These are phyloP conservation scores for Chymomyza costata DNA, from an alignment of 1,140 invertebrate genomes.

Conservation along the genomic window DNA sequence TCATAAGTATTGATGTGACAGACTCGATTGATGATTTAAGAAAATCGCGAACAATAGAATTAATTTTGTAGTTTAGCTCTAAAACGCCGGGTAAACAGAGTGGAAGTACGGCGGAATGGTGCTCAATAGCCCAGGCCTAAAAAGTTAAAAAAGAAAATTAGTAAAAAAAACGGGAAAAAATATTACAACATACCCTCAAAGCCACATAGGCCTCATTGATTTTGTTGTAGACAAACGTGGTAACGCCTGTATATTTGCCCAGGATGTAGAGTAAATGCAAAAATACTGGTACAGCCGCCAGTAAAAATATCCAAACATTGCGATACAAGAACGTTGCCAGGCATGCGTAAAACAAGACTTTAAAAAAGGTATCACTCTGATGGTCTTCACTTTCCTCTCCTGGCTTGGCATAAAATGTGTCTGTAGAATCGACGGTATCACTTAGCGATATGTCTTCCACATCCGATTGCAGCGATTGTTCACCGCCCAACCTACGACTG, in stretches of 20 bases:
- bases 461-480: slow-evolving; percentile 47
- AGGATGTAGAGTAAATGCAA: slow-evolving; percentile 58
- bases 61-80: slow-evolving; percentile 77
- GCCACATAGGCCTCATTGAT: slow-evolving; percentile 40
- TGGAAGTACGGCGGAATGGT: slow-evolving; percentile 78
- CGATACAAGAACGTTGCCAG: slow-evolving; percentile 66
- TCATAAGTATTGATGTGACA: slow-evolving; percentile 79
- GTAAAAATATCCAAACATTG: slow-evolving; percentile 70
- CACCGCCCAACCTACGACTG: slow-evolving; percentile 28
- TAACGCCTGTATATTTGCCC: slow-evolving; percentile 57
- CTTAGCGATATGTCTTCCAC: slow-evolving; percentile 64
- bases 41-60: slow-evolving; percentile 75
- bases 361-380: slow-evolving; percentile 63
- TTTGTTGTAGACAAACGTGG: slow-evolving; percentile 50
- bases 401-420: slow-evolving; percentile 44
- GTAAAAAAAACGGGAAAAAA: not conserved
- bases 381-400: slow-evolving; percentile 21
- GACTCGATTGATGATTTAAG: slow-evolving; percentile 78
- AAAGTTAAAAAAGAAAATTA: not conserved
- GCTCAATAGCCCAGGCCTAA: slow-evolving; percentile 75
- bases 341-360: slow-evolving; percentile 69
- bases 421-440: slow-evolving; percentile 60
- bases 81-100: slow-evolving; percentile 79
- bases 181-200: slow-evolving; percentile 30
- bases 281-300: slow-evolving; percentile 62